Evolutionary conservation across 2,888 invertebrate genomes (phyloP), one percentile per base, ranked within the genome.

Genomic region (Napeogenes inachia): DNA sequence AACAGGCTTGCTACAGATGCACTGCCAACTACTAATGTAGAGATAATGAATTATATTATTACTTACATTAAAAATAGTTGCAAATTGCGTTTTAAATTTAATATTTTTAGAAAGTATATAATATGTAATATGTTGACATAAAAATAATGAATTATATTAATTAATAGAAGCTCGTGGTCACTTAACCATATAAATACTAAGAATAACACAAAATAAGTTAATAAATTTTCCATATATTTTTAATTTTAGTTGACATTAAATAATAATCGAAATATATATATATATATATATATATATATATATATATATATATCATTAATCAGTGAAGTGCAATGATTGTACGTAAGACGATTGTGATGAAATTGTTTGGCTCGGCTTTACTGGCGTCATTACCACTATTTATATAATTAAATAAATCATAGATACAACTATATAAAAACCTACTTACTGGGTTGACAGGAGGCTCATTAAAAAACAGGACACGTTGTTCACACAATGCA

Each of bases 371-470:
- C 64, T 56, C 56, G 56, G 58, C 35, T 55, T 56, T 53, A 59
- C 46, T 10, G 33, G 58, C 61, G 61, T 64, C 64, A 64, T 50
- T 30, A 54, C 21, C 3, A 60, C 57, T 63, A 63, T 63, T 61
- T 61, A 64, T 64, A 64, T 56, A 60, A 60, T 60, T 46, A 13
- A 54, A 63, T 63, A 12, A 53, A 65, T 47, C 56, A 42, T 45
- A 54, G 38, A 12, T 45, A 46, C 13, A 45, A 54, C 30, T 32
- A 61, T 42, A 66, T 56, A 50, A 56, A 45, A 50, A 57, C 32
- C 47, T 74, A 78, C 79, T 81, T 70, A 81, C 71, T 71, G 76
- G 78, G 72, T 77, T 69, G 58, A 68, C 62, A 67, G 72, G 72
- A 76, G 73, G 75, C 70, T 71, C 67, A 68, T 69, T 71, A 69